Evolutionary conservation across 1,140 invertebrate genomes (phyloP).

Genomic region (Plutomurus gul): DNA sequence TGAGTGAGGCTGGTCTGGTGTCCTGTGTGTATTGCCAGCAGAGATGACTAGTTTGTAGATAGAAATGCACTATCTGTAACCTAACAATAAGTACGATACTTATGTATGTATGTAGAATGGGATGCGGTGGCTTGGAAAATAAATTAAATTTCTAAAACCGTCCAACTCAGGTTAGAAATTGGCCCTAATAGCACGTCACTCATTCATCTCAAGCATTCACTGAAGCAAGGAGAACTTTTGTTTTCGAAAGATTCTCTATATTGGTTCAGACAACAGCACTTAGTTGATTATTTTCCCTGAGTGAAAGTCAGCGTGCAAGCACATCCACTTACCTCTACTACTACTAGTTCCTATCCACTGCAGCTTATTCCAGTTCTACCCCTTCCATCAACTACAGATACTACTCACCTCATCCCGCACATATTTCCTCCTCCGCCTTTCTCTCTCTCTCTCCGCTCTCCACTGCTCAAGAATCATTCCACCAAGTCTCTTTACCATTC

Average conservation of each 20-base stretch:
- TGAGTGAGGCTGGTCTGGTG: too few relatives aligned
- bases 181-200: conserved; percentile 20
- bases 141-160: conserved; percentile 23
- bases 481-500: background rate
- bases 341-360: background rate
- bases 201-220: conserved; percentile 1
- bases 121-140: background rate
- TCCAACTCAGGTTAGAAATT: conserved; percentile 24
- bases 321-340: background rate
- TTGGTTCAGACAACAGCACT: conserved; percentile 40
- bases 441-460: background rate
- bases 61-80: too few relatives aligned
- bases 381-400: conserved; percentile 13
- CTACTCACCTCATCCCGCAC: background rate
- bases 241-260: conserved; percentile 23
- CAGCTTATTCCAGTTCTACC: background rate
- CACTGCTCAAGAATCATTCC: background rate
- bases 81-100: too few relatives aligned
- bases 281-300: conserved; percentile 40
- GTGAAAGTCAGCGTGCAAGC: background rate
- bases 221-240: conserved; percentile 9
- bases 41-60: too few relatives aligned
- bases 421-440: background rate
- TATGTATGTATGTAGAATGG: background rate
- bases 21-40: too few relatives aligned